phyloP scores from a whole-genome alignment of 2,888 invertebrate species.

The Drosophila diplacantha region DNA sequence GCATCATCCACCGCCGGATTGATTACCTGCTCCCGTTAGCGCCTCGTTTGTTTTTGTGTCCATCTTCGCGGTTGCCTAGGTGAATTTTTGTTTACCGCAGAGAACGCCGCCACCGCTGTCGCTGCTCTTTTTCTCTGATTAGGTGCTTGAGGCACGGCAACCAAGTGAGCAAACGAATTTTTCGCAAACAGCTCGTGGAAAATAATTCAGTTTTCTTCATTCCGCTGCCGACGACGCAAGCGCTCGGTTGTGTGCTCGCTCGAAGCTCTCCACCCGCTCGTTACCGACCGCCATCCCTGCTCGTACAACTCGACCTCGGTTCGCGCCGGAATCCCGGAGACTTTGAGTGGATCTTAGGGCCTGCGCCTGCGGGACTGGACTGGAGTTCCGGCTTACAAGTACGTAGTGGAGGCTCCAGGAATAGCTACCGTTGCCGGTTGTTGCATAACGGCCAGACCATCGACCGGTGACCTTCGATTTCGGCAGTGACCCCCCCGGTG shows the following conservation, averaged over 20 bases:
- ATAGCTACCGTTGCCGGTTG: not conserved
- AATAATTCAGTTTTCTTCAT: constrained; percentile 72
- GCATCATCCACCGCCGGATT: not conserved
- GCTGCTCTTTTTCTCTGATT: constrained; percentile 24
- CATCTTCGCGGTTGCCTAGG: constrained; percentile 46
- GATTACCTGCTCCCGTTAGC: constrained; percentile 11
- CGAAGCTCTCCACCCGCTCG: constrained; percentile 14
- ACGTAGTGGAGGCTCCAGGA: constrained; percentile 14
- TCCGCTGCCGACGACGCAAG: constrained; percentile 67
- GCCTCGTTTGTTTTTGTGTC: constrained; percentile 43
- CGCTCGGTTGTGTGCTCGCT: constrained; percentile 57
- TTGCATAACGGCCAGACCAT: constrained; percentile 28
- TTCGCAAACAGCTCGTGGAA: constrained; percentile 53
- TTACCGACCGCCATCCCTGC: constrained; percentile 1
- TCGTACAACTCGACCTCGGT: constrained; percentile 13
- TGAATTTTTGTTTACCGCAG: constrained; percentile 60
- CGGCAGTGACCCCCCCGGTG: constrained; percentile 35
- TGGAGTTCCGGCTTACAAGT: constrained; percentile 34
- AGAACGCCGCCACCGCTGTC: constrained; percentile 34
- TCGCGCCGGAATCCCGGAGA: constrained; percentile 21
- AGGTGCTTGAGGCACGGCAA: constrained; percentile 13
- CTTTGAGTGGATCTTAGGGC: constrained; percentile 28
- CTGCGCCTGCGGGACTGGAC: constrained; percentile 22
- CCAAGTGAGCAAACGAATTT: constrained; percentile 35
- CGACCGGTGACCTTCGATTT: constrained; percentile 40